Evolutionary conservation across 2,113 vertebrate species (phyloP).

Genomic region (Progne subis): DNA sequence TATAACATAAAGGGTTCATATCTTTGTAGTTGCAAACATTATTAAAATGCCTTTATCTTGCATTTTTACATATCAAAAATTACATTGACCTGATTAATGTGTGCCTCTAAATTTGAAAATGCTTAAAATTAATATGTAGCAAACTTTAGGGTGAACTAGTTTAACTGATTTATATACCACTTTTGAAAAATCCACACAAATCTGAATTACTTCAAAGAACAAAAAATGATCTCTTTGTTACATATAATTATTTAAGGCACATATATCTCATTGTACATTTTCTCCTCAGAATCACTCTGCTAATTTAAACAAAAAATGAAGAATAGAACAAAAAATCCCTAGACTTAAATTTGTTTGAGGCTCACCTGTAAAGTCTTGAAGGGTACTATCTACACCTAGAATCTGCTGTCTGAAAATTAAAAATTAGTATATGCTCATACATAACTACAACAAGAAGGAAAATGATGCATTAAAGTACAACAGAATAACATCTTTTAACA

Average conservation of each 20-base stretch:
- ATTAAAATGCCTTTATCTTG: neutral
- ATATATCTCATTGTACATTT: neutral
- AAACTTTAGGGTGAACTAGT: neutral
- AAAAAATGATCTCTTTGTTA: neutral
- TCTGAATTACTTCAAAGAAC: neutral
- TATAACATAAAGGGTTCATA: neutral
- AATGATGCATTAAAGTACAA: neutral
- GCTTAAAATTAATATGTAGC: neutral
- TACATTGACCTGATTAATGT: neutral
- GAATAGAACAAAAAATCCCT: neutral
- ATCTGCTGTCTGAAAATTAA: neutral
- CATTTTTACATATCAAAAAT: neutral
- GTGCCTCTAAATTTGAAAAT: neutral
- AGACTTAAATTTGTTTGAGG: neutral
- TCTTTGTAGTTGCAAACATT: neutral
- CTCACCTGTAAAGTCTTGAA: neutral
- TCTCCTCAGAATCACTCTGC: neutral
- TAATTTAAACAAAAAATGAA: neutral
- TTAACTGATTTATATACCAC: neutral
- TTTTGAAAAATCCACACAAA: neutral
- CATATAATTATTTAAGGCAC: conserved; percentile 25
- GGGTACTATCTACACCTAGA: neutral
- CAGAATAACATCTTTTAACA: neutral
- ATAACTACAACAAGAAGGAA: neutral
- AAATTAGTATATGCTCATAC: neutral